phyloP scores from a whole-genome alignment of 2,797 vertebrate genomes.

The Mus caroli region DNA sequence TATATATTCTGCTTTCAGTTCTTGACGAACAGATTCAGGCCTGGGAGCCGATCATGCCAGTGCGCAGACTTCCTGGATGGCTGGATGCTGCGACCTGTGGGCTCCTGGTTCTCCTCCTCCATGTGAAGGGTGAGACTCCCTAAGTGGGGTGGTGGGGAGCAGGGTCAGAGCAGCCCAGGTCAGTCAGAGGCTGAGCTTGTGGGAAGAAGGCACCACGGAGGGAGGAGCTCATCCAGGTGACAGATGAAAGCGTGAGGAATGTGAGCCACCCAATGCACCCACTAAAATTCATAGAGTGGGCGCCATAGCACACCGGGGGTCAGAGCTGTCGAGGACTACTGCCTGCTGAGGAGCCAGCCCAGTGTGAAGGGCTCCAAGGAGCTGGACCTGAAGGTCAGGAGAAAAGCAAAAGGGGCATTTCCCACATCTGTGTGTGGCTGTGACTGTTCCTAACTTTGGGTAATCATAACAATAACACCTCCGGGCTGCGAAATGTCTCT shows the following conservation, averaged over 20 bases:
- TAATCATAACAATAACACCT: not conserved
- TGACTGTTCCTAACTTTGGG: not conserved
- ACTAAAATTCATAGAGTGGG: not conserved
- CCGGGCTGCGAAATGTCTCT: not conserved
- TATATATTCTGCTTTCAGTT: not conserved
- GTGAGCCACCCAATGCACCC: accelerated
- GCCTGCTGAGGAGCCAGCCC: not conserved
- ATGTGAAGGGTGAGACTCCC: not conserved
- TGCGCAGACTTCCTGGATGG: accelerated
- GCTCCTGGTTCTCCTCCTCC: slow-evolving; percentile 4
- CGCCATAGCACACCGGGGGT: not conserved
- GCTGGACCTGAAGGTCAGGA: not conserved
- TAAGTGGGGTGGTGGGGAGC: not conserved
- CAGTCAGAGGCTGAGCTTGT: not conserved
- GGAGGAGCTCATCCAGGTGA: not conserved
- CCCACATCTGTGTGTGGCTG: not conserved
- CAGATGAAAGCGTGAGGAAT: not conserved
- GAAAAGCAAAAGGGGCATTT: not conserved
- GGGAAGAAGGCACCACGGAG: not conserved
- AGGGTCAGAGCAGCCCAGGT: not conserved
- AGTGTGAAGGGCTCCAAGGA: not conserved
- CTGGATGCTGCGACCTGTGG: not conserved
- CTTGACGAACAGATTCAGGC: not conserved
- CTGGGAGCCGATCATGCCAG: not conserved
- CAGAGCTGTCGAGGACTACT: not conserved